phyloP scores from a whole-genome alignment of 2,888 invertebrate genomes.

The Drosophila heteroneura region DNA sequence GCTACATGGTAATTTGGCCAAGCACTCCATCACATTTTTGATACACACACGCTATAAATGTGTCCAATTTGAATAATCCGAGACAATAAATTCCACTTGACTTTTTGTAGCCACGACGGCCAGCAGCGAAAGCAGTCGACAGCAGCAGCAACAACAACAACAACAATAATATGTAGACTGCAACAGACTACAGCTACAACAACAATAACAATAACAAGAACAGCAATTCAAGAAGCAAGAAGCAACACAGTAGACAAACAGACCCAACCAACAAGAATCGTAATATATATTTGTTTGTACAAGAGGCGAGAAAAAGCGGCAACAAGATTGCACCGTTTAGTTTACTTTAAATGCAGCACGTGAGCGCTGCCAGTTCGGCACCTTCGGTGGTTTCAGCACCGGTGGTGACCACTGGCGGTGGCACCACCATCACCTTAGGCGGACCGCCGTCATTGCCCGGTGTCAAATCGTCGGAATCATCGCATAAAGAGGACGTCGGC shows the following conservation, averaged over 20 bases:
- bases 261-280: constrained; percentile 28
- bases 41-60: constrained; percentile 1
- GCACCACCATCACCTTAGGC: constrained; percentile 83
- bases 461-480: constrained; percentile 66
- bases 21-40: constrained; percentile 13
- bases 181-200: constrained; percentile 55
- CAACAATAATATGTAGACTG: constrained; percentile 64
- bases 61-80: constrained; percentile 50
- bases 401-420: constrained; percentile 77
- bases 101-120: constrained; percentile 72
- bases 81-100: constrained; percentile 71
- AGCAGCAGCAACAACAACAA: constrained; percentile 69
- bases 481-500: constrained; percentile 74
- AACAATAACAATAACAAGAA: constrained; percentile 53
- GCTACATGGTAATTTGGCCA: constrained; percentile 49
- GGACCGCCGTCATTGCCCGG: constrained; percentile 62
- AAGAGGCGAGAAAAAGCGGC: constrained; percentile 15
- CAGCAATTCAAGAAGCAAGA: constrained; percentile 49
- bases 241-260: constrained; percentile 41
- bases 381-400: constrained; percentile 74
- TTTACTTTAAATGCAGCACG: constrained; percentile 81
- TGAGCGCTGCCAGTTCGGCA: constrained; percentile 77
- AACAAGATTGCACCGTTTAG: constrained; percentile 33
- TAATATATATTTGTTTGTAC: constrained; percentile 18
- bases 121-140: constrained; percentile 78